A percentile compares a stretch with the other conserved stretches of the same genome.
Evolutionary conservation across 1,140 invertebrate species (phyloP).

Genomic region (Anoplolepis gracilipes): DNA sequence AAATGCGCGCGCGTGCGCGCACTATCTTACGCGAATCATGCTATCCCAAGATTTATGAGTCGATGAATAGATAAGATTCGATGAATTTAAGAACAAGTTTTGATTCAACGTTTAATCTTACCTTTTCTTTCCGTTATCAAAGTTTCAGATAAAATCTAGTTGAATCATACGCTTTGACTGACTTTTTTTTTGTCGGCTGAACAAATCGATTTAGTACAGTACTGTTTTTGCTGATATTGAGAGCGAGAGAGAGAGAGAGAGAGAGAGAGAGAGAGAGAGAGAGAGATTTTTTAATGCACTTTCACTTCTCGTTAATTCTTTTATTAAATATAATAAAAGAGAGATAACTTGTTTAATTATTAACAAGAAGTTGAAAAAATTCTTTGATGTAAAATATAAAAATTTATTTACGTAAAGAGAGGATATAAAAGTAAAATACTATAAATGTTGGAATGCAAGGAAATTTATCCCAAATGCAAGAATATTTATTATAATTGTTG

Average conservation of each 20-base stretch:
- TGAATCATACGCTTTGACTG: constrained; percentile 17
- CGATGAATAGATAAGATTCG: constrained; percentile 5
- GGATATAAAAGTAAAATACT: not conserved
- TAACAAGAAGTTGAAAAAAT: not conserved
- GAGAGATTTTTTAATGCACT: too few species aligned
- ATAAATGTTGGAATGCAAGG: not conserved
- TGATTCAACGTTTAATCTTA: not conserved
- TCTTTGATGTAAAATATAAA: not conserved
- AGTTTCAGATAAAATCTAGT: not conserved
- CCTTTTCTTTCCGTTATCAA: not conserved
- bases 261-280: too few species aligned
- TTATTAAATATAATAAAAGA: too few species aligned
- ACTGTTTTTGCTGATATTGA: too few species aligned
- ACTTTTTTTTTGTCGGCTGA: not conserved
- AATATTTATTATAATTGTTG: too few species aligned
- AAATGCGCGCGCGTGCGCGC: not conserved
- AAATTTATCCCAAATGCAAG: too few species aligned
- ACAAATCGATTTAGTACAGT: too few species aligned
- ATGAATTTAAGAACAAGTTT: not conserved
- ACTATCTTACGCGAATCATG: constrained; percentile 39
- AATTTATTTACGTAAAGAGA: not conserved
- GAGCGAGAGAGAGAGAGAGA: too few species aligned
- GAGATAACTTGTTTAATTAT: too few species aligned
- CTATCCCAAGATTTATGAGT: constrained; percentile 9
- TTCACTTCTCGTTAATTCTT: too few species aligned